Percentiles rank a stretch among this genome's conserved stretches.
phyloP scores from a whole-genome alignment of 2,113 vertebrate species.

The Morone saxatilis region DNA sequence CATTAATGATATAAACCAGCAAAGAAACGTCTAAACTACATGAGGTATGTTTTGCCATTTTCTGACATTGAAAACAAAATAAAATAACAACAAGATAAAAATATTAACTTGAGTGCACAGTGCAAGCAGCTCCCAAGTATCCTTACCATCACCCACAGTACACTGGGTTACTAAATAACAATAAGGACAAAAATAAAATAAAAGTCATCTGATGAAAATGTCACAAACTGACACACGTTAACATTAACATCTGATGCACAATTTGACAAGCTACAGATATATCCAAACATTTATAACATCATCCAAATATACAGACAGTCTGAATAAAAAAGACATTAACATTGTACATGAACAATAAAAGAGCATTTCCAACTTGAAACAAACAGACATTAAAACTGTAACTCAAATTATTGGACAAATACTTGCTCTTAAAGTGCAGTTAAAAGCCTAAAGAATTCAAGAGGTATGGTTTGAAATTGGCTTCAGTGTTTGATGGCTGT shows the following conservation, averaged over 20 bases:
- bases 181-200: conserved; percentile 31
- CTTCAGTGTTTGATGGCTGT: conserved; percentile 65
- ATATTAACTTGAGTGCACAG: conserved; percentile 44
- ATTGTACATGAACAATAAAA: conserved; percentile 21
- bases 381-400: conserved; percentile 15
- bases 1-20: conserved; percentile 60
- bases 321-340: conserved; percentile 52
- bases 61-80: conserved; percentile 60
- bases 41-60: conserved; percentile 81
- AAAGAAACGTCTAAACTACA: conserved; percentile 66
- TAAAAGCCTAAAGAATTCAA: conserved; percentile 79
- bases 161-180: conserved; percentile 41
- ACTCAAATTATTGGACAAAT: conserved; percentile 54
- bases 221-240: conserved; percentile 41
- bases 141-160: conserved; percentile 43
- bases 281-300: conserved; percentile 53
- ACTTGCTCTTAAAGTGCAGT: conserved; percentile 82
- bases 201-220: conserved; percentile 41
- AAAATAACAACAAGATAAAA: conserved; percentile 38
- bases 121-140: conserved; percentile 55
- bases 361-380: conserved; percentile 44
- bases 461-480: conserved; percentile 80
- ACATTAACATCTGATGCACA: conserved; percentile 43
- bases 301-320: conserved; percentile 47
- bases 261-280: conserved; percentile 68